Base-by-base conservation (phyloP, 37 sponge, comb jelly and placozoan genomes). In the Agelas oroides region DNA sequence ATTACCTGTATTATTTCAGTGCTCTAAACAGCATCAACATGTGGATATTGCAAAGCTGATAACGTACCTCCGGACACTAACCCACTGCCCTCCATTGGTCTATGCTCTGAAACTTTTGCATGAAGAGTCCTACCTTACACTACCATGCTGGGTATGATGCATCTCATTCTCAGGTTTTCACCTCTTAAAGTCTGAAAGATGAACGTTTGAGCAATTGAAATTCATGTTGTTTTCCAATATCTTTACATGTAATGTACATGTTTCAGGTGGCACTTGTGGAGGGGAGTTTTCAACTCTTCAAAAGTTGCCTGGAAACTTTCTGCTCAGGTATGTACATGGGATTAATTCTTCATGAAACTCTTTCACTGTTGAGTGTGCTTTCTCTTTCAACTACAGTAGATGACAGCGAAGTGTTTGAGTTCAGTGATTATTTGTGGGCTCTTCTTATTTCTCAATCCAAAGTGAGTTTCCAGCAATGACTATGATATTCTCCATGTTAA, bases 141-240 rank as follows among this genome's bases (percentile, higher is more conserved):
- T 74, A 8, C n/a, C 75, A 74, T 39, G 75, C 38, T 74, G 75
- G 75, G 75, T 74, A 74, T 15, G 75, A 20, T 46, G 31, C 46
- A 46, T 46, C 46, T 46, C 46, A 46, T 46, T 46, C 46, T 8
- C 46, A 46, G 46, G 8, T 8, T 46, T 74, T 52, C 30, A 74
- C 12, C 37, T 74, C 19, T n/a, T n/a, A n/a, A n/a, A n/a, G n/a
- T n/a, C n/a, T n/a, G n/a, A n/a, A n/a, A n/a, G n/a, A n/a, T n/a
- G n/a, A n/a, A n/a, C n/a, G n/a, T n/a, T n/a, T n/a, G n/a, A n/a
- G n/a, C n/a, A n/a, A n/a, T n/a, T n/a, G n/a, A n/a, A n/a, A n/a
- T n/a, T n/a, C n/a, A n/a, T n/a, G n/a, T n/a, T 52, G 19, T 38
- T 46, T 40, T 21, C 55, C 31, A 39, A 46, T 46, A 74, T 12